Base-by-base conservation (phyloP, 2,888 invertebrate genomes). In the Spisula solida region DNA sequence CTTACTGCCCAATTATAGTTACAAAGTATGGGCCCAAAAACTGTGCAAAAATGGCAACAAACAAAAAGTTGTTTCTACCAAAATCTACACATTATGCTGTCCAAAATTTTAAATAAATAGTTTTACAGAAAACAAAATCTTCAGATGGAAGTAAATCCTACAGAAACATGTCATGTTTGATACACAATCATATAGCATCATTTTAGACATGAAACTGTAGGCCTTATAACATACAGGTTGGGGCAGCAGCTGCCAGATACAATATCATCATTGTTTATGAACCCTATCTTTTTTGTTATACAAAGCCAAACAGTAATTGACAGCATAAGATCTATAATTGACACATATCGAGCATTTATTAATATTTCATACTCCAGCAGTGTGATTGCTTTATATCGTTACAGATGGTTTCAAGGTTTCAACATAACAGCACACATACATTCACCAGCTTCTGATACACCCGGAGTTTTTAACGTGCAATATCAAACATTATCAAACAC, bases 251-350 rank as follows among this genome's bases (percentile, higher is more conserved):
- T 66, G 60, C 25, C 20, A 66, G 51, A 84, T 75, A 78, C 51
- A 78, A 51, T 75, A 84, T 84, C 70, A 75, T 78, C 29, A 20
- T 48, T 25, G 48, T 84, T 81, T 78, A 78, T 78, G 51, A 55
- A 10, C 34, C n/a, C 47, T 66, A n/a, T 66, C 60, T 51, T 51
- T 51, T 34, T 51, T 78, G 29, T 79, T 85, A 78, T 55, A 51
- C 34, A 47, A 56, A 55, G 56, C 55, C 56, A 78, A 79, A n/a
- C n/a, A 16, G 56, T 85, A 85, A 85, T 85, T 85, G 85, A 16
- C 78, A 55, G 85, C 29, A 85, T 48, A 56, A 85, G 79, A n/a
- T 78, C 55, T 79, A 79, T 85, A 85, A 85, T 85, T 85, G 85
- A 85, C 85, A 85, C 79, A 79, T 56, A 79, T 56, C 55, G 41